These are phyloP conservation scores for Atta texana DNA, from an alignment of 1,140 invertebrate genomes.

Conservation along the genomic window DNA sequence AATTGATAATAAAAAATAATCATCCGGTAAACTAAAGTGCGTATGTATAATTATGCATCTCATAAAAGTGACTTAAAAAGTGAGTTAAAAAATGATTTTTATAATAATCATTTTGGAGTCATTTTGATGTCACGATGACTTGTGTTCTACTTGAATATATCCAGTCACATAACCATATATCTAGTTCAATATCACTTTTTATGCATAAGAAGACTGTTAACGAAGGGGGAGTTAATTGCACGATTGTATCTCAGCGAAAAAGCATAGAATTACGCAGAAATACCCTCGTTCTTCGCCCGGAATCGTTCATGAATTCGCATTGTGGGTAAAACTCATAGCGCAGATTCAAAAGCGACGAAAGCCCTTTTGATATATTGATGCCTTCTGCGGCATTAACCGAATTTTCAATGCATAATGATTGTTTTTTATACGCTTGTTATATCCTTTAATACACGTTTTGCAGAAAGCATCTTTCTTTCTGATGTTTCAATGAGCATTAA, in stretches of 20 bases:
- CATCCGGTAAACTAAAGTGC: neutral
- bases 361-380: conserved; percentile 63
- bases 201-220: conserved; percentile 46
- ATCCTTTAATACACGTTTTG: conserved; percentile 36
- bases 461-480: neutral
- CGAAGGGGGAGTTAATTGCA: conserved; percentile 55
- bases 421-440: conserved; percentile 54
- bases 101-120: too few species aligned
- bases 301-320: conserved; percentile 61
- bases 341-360: conserved; percentile 58
- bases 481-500: conserved; percentile 25
- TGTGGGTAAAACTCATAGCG: conserved; percentile 36
- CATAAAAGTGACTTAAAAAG: too few species aligned
- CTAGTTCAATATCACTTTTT: neutral
- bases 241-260: conserved; percentile 35
- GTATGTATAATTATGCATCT: neutral
- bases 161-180: too few species aligned
- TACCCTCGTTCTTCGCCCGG: conserved; percentile 26
- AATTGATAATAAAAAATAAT: conserved; percentile 24
- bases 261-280: conserved; percentile 48
- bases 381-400: conserved; percentile 42
- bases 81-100: too few species aligned
- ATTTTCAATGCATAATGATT: conserved; percentile 59
- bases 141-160: neutral
- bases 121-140: too few species aligned